phyloP scores from a whole-genome alignment of 2,888 invertebrate species.

The Creontiades dilutus region DNA sequence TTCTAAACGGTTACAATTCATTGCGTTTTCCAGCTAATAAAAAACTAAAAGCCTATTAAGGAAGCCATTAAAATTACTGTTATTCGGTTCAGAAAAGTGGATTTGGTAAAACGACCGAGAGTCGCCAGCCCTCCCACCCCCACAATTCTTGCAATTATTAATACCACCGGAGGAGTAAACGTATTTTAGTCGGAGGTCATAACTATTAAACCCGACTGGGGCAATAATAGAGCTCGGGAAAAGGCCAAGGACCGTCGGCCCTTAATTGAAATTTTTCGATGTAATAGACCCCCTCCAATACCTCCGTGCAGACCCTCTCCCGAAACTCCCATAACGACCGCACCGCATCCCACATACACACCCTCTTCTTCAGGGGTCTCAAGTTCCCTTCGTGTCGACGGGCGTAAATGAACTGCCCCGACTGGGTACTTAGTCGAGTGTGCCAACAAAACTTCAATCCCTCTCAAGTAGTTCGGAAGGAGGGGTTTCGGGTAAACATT shows the following conservation, averaged over 20 bases:
- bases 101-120: too few species aligned
- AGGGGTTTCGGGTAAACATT: conserved; percentile 1
- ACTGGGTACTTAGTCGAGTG: conserved; percentile 31
- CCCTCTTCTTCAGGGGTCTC: background rate
- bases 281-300: background rate
- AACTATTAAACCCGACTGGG: background rate
- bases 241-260: background rate
- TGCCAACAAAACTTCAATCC: conserved; percentile 22
- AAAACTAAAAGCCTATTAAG: too few species aligned
- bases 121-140: too few species aligned
- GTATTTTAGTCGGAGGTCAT: too few species aligned
- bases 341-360: background rate
- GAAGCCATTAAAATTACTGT: too few species aligned
- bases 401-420: background rate
- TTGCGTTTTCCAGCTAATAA: too few species aligned
- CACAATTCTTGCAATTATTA: too few species aligned
- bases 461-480: conserved; percentile 10
- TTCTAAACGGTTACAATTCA: too few species aligned
- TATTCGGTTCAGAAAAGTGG: too few species aligned
- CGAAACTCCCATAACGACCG: conserved; percentile 14
- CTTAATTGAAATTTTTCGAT: conserved; percentile 27
- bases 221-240: background rate
- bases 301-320: background rate
- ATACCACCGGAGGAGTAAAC: too few species aligned
- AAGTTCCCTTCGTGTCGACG: conserved; percentile 11